Percentiles rank a stretch among this genome's conserved stretches.
phyloP scores from a whole-genome alignment of 2,113 vertebrate genomes.

The Girardinichthys multiradiatus region DNA sequence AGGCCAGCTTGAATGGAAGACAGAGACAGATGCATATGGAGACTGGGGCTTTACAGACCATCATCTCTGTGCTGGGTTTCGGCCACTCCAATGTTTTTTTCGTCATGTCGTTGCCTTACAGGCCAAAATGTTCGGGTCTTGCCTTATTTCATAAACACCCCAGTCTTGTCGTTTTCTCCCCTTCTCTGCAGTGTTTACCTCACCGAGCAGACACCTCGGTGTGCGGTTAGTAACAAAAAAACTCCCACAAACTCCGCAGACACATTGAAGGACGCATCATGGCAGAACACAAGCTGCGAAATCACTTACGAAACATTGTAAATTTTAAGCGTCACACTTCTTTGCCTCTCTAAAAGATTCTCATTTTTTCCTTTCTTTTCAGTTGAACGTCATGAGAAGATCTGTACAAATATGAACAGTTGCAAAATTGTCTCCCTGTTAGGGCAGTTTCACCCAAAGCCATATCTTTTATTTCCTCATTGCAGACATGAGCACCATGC shows the following conservation, averaged over 20 bases:
- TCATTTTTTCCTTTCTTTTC: neutral
- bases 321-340: conserved; percentile 40
- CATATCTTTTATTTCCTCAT: conserved; percentile 34
- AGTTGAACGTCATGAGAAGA: conserved; percentile 49
- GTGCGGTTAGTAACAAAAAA: conserved; percentile 71
- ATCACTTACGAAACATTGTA: conserved; percentile 49
- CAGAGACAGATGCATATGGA: conserved; percentile 68
- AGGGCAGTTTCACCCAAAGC: conserved; percentile 45
- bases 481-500: conserved; percentile 21
- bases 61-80: conserved; percentile 64
- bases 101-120: conserved; percentile 41
- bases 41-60: conserved; percentile 62
- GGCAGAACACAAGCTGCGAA: conserved; percentile 36
- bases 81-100: conserved; percentile 52
- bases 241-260: conserved; percentile 31
- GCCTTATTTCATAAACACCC: conserved; percentile 77
- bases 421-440: conserved; percentile 54
- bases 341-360: neutral
- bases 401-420: conserved; percentile 56
- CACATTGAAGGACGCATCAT: conserved; percentile 44
- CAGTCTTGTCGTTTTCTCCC: conserved; percentile 77
- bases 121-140: conserved; percentile 45
- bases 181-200: conserved; percentile 75
- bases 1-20: conserved; percentile 66
- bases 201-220: conserved; percentile 71